These are phyloP conservation scores for Aporophyla lueneburgensis DNA, from an alignment of 2,888 invertebrate species.

Conservation along the genomic window DNA sequence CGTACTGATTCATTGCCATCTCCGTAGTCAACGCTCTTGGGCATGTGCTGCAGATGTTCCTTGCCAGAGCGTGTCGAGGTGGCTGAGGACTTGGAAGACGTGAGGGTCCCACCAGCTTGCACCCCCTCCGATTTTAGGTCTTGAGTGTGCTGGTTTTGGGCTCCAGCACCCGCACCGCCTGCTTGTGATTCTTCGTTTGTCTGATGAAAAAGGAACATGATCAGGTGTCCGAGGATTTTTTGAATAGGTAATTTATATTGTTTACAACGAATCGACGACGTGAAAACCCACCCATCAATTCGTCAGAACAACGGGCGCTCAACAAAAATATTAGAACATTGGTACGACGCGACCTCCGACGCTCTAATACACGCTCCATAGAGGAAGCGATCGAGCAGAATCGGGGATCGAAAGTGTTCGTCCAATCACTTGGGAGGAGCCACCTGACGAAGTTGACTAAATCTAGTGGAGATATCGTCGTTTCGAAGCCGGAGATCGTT, in stretches of 20 bases:
- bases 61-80: slow-evolving; percentile 90
- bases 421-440: too few species aligned
- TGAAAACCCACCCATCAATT: too few species aligned
- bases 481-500: too few species aligned
- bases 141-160: slow-evolving; percentile 79
- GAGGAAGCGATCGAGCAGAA: too few species aligned
- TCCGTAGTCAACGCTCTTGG: slow-evolving; percentile 93
- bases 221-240: background rate
- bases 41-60: slow-evolving; percentile 90
- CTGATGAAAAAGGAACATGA: slow-evolving; percentile 69
- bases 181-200: slow-evolving; percentile 85
- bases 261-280: background rate
- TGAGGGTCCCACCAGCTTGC: slow-evolving; percentile 94
- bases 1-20: slow-evolving; percentile 92
- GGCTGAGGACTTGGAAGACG: slow-evolving; percentile 92
- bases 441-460: too few species aligned
- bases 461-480: too few species aligned
- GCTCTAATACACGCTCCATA: too few species aligned
- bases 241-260: background rate
- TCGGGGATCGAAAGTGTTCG: too few species aligned
- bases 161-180: slow-evolving; percentile 75
- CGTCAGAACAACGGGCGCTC: too few species aligned
- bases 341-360: too few species aligned
- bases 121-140: slow-evolving; percentile 95
- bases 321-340: too few species aligned